Percentiles rank a stretch among this genome's conserved stretches.
phyloP scores from a whole-genome alignment of 2,113 vertebrate genomes.

The Pogonocichla stellata region DNA sequence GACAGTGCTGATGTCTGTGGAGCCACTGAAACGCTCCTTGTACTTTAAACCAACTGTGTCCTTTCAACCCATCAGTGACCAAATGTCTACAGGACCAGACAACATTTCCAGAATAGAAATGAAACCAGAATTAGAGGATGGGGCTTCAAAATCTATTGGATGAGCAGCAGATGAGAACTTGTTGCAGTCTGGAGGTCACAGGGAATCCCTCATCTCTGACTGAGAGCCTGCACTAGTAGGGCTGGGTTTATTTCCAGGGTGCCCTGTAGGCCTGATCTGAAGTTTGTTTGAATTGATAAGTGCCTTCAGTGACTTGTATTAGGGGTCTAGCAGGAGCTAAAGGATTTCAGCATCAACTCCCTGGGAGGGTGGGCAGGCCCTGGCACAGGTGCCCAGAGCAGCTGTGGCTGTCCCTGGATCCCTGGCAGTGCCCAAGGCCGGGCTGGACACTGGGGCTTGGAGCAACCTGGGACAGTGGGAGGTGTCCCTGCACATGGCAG shows the following conservation, averaged over 20 bases:
- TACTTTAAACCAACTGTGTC: neutral
- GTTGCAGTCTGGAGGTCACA: neutral
- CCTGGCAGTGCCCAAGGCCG: neutral
- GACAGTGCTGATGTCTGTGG: neutral
- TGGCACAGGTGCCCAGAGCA: neutral
- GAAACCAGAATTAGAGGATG: neutral
- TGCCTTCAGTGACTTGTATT: neutral
- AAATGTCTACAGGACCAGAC: neutral
- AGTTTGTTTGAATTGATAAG: neutral
- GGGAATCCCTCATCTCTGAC: neutral
- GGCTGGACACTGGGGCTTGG: accelerated
- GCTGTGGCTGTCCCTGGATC: neutral
- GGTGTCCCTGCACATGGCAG: neutral
- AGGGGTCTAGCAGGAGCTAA: no score
- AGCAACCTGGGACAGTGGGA: neutral
- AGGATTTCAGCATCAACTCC: neutral
- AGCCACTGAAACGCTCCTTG: neutral
- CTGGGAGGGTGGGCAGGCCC: neutral
- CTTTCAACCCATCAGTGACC: neutral
- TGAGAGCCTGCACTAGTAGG: neutral
- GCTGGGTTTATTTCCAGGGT: neutral
- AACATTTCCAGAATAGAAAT: neutral
- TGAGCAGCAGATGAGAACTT: neutral
- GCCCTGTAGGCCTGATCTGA: neutral
- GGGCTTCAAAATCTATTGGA: neutral